phyloP scores from a whole-genome alignment of 2,888 invertebrate genomes.

The Dynastes grantii region DNA sequence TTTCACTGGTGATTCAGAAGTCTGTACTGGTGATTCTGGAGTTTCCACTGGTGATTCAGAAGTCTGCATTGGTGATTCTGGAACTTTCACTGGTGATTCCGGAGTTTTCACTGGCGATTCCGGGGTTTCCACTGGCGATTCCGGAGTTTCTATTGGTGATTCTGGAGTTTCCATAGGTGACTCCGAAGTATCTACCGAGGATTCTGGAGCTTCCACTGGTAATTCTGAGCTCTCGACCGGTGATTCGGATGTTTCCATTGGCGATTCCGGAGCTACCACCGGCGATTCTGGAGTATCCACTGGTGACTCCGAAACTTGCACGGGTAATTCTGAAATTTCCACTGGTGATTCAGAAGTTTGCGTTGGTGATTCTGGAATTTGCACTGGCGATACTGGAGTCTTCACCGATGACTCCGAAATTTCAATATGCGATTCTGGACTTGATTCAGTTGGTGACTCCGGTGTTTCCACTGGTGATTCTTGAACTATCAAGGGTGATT shows the following conservation, averaged over 20 bases:
- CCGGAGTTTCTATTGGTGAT: conserved; percentile 22
- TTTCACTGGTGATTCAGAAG: conserved; percentile 3
- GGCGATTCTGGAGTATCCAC: conserved; percentile 1
- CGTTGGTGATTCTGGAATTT: neutral
- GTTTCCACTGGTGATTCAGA: conserved; percentile 13
- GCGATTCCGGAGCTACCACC: neutral
- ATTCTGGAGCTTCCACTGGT: conserved; percentile 4
- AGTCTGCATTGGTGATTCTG: conserved; percentile 4
- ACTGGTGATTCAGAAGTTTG: neutral
- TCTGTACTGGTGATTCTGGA: conserved; percentile 2
- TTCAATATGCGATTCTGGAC: too few relatives aligned
- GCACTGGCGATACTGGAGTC: neutral
- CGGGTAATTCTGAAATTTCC: too few relatives aligned
- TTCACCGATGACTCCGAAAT: neutral
- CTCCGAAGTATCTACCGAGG: neutral
- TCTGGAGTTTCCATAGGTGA: conserved; percentile 3
- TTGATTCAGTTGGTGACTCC: too few relatives aligned
- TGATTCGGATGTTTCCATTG: conserved; percentile 8
- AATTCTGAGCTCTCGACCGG: conserved; percentile 6
- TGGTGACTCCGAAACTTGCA: too few relatives aligned
- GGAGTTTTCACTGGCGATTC: conserved; percentile 10
- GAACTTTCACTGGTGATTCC: neutral
- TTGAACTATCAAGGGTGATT: conserved; percentile 11
- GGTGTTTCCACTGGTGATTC: neutral
- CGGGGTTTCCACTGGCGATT: conserved; percentile 17